phyloP scores from a whole-genome alignment of 2,888 invertebrate genomes.

The Lycocerus yunnanus region DNA sequence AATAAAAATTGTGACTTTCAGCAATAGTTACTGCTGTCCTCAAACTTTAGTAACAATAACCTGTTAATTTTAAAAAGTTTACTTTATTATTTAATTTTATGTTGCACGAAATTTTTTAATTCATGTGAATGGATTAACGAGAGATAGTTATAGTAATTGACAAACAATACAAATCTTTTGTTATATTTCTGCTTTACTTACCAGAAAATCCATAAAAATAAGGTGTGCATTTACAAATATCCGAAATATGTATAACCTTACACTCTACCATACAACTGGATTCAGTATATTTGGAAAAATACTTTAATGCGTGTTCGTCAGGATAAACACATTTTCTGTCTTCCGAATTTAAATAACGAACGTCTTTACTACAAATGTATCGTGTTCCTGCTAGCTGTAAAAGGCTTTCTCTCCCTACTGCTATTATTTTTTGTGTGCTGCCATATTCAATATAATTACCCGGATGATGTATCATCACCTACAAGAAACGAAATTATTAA shows the following conservation, averaged over 20 bases:
- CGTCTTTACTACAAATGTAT: conserved; percentile 38
- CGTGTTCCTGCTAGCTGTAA: conserved; percentile 39
- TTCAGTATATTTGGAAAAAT: conserved; percentile 44
- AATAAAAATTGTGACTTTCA: too few species aligned
- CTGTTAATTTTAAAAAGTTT: too few species aligned
- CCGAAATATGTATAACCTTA: conserved; percentile 33
- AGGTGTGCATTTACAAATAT: conserved; percentile 47
- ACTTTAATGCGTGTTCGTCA: conserved; percentile 37
- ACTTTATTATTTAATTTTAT: too few species aligned
- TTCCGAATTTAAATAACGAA: conserved; percentile 35
- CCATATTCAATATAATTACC: conserved; percentile 24
- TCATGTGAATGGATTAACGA: too few species aligned
- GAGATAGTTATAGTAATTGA: too few species aligned
- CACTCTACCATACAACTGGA: conserved; percentile 48
- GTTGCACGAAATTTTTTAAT: too few species aligned
- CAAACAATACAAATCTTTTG: too few species aligned
- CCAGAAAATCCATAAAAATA: conserved; percentile 42
- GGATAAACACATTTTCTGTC: conserved; percentile 45
- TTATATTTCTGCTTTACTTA: conserved; percentile 4
- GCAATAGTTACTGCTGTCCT: too few species aligned
- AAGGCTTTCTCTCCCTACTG: conserved; percentile 25
- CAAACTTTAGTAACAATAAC: too few species aligned
- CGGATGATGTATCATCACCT: conserved; percentile 29
- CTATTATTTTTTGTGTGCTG: conserved; percentile 28
- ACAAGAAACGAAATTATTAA: background rate